Evolutionary conservation across 2,113 vertebrate genomes (phyloP).

Genomic region (Rostratula benghalensis): DNA sequence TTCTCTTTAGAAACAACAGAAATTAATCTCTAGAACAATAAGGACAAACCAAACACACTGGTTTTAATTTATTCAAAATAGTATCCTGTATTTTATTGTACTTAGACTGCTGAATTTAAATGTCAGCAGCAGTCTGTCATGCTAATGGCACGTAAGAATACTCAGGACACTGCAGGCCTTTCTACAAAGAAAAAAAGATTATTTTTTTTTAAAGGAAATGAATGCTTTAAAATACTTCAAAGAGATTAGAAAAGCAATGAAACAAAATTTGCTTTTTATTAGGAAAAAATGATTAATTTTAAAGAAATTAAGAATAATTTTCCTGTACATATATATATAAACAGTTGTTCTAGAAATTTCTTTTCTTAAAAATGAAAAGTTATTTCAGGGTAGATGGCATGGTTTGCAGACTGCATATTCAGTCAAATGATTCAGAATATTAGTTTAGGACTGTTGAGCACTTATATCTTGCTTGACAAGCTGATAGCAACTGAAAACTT

Average conservation of each 20-base stretch:
- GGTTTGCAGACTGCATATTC: background rate
- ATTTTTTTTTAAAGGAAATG: background rate
- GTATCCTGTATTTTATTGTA: background rate
- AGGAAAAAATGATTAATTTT: background rate
- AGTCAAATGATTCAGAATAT: background rate
- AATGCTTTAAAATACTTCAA: background rate
- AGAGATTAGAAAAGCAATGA: background rate
- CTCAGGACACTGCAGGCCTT: background rate
- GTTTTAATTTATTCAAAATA: background rate
- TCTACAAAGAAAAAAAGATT: background rate
- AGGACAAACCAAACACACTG: background rate
- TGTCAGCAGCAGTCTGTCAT: background rate
- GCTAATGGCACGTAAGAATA: background rate
- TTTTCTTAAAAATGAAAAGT: background rate
- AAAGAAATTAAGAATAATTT: background rate
- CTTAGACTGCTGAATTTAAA: background rate
- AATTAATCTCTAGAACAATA: background rate
- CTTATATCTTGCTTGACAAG: background rate
- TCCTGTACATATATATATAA: background rate
- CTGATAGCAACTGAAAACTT: background rate
- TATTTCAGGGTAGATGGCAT: background rate
- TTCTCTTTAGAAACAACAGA: background rate
- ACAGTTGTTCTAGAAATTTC: background rate
- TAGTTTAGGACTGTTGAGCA: background rate
- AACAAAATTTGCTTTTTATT: background rate